Base-by-base conservation (phyloP, 2,888 invertebrate species). In the Tanaodytes sp. region DNA sequence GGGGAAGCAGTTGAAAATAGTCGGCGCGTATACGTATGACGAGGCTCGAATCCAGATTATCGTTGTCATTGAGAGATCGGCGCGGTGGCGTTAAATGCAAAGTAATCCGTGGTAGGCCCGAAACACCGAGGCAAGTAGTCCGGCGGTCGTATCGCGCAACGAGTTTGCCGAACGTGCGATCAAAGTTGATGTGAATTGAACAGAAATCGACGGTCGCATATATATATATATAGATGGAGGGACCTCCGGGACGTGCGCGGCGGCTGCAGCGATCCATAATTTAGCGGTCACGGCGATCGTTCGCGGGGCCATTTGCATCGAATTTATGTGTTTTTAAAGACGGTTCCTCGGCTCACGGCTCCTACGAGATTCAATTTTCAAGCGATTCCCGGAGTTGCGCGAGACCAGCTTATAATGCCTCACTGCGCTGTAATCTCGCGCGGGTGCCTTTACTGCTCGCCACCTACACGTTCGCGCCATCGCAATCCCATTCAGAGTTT, bases 251-350 rank as follows among this genome's bases (percentile, higher is more conserved):
- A 45, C 48, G n/a, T n/a, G 64, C 55, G 65, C 65, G 54, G 65
- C 58, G 54, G 72, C 72, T 55, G 63, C 78, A 77, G 78, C 80
- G 80, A 82, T 82, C 78, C 81, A 81, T 82, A 83, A 84, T 83
- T 84, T 83, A 84, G 78, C 79, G 79, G 74, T 79, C 77, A 75
- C 78, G 81, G 78, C 77, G 79, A 76, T 79, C 77, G 76, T 73
- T 74, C 74, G 74, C 75, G 73, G 72, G 75, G 78, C 78, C 79
- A 79, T 84, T 84, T 82, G 77, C 78, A 75, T 78, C 76, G 81
- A 83, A 84, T 84, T 84, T 84, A 84, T 84, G 83, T 81, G 80
- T 82, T 84, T 84, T 84, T 84, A 84, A 84, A 81, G 77, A 76
- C 75, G 76, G 68, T 68, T 48, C 69, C 73, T 75, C 74, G 72